Evolutionary conservation across 2,113 vertebrate genomes (phyloP).

Genomic region (Pluvianellus socialis): DNA sequence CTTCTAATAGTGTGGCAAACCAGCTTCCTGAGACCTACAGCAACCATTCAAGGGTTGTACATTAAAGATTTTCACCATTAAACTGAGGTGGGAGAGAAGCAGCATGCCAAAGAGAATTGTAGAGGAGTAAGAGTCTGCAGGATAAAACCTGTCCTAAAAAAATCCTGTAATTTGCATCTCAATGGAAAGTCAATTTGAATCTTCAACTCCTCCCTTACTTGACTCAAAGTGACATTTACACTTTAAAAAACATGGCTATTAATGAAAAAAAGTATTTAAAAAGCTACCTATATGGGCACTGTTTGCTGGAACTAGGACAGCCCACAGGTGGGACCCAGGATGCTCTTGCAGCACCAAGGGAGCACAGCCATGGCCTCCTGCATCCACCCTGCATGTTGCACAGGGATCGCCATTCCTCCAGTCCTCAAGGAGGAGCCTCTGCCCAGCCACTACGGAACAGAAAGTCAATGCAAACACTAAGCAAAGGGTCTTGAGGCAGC

Average conservation of each 20-base stretch:
- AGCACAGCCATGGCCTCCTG: background rate
- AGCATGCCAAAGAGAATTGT: background rate
- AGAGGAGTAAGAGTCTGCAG: background rate
- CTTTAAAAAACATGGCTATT: background rate
- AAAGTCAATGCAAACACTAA: background rate
- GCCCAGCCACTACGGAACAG: background rate
- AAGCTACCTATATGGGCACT: background rate
- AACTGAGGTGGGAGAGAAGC: background rate
- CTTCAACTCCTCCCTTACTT: background rate
- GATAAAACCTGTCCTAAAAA: background rate
- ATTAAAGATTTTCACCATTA: background rate
- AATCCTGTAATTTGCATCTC: background rate
- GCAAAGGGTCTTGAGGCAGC: background rate
- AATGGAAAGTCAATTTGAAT: background rate
- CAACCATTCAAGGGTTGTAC: background rate
- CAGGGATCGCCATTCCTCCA: background rate
- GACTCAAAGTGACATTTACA: background rate
- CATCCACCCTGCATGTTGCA: background rate
- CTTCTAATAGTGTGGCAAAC: background rate
- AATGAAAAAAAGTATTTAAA: background rate
- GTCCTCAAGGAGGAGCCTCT: background rate
- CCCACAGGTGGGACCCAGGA: background rate
- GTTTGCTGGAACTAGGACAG: background rate
- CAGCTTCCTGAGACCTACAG: background rate
- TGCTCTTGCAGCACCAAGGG: background rate